Evolutionary conservation across 2,888 invertebrate species (phyloP), one percentile per base, ranked within the genome.

Genomic region (Chrysolina haemoptera): DNA sequence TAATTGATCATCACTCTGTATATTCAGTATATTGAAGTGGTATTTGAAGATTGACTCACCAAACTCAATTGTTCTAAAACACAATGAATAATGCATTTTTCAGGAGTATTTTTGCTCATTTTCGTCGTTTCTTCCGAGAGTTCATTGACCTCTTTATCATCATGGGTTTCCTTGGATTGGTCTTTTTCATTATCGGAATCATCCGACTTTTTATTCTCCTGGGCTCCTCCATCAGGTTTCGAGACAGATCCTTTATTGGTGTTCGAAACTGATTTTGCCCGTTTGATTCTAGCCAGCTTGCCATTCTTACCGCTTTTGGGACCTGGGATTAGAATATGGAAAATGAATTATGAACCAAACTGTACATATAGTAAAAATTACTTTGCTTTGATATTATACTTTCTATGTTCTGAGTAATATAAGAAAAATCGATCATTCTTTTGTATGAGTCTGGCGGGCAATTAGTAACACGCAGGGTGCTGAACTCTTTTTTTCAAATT

Each of bases 11-110:
- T n/a, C n/a, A n/a, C n/a, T n/a, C n/a, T n/a, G n/a, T n/a, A n/a
- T n/a, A n/a, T n/a, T n/a, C n/a, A n/a, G n/a, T n/a, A n/a, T n/a
- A n/a, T n/a, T n/a, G n/a, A n/a, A 6, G n/a, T 14, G 46, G 2
- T n/a, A 46, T 12, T 6, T 35, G 6, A 48, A 80, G 11, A n/a
- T 27, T 35, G 11, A 59, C 87, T 86, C 87, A 93, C 94, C 92
- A 93, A 90, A 82, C 92, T 91, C 76, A 94, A 85, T 84, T 92
- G 91, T 73, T 92, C 91, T 83, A 94, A 90, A 82, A 94, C 92
- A 83, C 94, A 95, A 76, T 94, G 93, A 22, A 92, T 85, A 1
- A 92, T 89, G 81, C 94, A 94, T 73, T 87, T 75, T 22, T 78
- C 76, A 22, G 75, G 46, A 14, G 70, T 41, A 18, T 75, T 72